phyloP scores from a whole-genome alignment of 1,140 invertebrate species.

The Sycobia sp. region DNA sequence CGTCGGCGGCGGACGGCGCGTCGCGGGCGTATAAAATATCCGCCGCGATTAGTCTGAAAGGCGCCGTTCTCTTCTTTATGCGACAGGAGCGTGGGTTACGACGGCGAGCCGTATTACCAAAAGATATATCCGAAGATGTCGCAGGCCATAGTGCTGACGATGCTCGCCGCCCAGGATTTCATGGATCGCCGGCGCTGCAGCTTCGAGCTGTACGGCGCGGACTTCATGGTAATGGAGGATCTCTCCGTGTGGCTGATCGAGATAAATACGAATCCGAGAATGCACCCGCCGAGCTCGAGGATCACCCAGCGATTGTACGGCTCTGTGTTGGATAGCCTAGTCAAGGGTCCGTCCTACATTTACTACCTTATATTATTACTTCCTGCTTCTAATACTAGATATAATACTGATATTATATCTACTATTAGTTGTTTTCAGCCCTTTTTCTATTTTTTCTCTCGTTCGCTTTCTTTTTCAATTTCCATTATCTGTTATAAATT shows the following conservation, averaged over 20 bases:
- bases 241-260: conserved; percentile 90
- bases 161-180: conserved; percentile 77
- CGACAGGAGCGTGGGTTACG: conserved; percentile 37
- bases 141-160: conserved; percentile 78
- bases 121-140: conserved; percentile 87
- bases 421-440: neutral
- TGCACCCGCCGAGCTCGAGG: conserved; percentile 76
- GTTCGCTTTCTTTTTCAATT: too few species aligned
- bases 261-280: conserved; percentile 89
- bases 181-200: conserved; percentile 77
- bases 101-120: conserved; percentile 66
- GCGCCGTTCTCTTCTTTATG: too few species aligned
- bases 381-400: too few species aligned
- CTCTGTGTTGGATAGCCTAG: conserved; percentile 80
- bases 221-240: conserved; percentile 87
- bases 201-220: conserved; percentile 91
- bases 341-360: conserved; percentile 85
- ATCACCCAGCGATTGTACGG: conserved; percentile 84
- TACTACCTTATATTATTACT: too few species aligned
- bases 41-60: too few species aligned
- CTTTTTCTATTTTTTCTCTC: conserved; percentile 3
- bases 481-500: too few species aligned
- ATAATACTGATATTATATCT: too few species aligned
- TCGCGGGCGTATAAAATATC: too few species aligned
- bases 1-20: too few species aligned